These are phyloP conservation scores for Dusona sp. DNA, from an alignment of 2,888 invertebrate genomes.

Conservation along the genomic window DNA sequence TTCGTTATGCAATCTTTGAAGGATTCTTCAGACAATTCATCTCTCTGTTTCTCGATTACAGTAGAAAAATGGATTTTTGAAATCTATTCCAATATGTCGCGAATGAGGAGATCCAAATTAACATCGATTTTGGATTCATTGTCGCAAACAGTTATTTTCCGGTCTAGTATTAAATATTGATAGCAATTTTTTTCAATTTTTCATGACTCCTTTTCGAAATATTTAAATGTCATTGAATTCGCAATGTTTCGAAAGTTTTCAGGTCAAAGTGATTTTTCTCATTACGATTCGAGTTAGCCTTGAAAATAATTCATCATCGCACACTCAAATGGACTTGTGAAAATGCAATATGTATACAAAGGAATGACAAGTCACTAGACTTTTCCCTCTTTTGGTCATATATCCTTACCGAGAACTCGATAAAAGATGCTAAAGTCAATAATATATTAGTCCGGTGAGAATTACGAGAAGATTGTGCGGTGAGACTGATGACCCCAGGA, in stretches of 20 bases:
- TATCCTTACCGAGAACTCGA: neutral
- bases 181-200: neutral
- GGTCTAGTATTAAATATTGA: neutral
- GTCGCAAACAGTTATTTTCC: neutral
- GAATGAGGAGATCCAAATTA: neutral
- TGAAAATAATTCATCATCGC: neutral
- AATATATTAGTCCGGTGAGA: conserved; percentile 1
- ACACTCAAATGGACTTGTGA: neutral
- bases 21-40: conserved; percentile 43
- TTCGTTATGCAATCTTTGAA: conserved; percentile 52
- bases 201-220: neutral
- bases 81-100: neutral
- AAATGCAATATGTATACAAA: neutral
- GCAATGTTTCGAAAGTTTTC: neutral
- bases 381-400: conserved; percentile 2
- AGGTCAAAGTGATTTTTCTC: neutral
- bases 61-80: neutral
- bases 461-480: neutral
- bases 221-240: neutral
- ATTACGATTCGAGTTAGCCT: neutral
- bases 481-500: conserved; percentile 56
- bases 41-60: conserved; percentile 9
- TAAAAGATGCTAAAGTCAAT: conserved; percentile 3
- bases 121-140: neutral
- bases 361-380: neutral